These are phyloP conservation scores for Drosophila pseudotakahashii DNA, from an alignment of 2,888 invertebrate genomes.

Conservation along the genomic window DNA sequence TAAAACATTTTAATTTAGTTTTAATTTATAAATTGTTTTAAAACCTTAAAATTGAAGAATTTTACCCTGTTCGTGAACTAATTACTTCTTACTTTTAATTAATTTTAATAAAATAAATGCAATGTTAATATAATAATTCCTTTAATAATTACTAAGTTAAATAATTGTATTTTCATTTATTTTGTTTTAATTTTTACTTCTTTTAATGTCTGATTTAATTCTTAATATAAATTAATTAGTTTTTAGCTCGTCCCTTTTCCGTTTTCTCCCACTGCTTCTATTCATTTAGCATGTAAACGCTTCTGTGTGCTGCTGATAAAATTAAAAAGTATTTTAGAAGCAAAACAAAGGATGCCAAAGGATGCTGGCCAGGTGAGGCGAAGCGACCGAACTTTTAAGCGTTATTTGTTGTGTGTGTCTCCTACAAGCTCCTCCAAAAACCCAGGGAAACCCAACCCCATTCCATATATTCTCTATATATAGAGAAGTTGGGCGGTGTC, in stretches of 20 bases:
- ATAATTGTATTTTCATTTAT: too few species aligned
- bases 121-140: too few species aligned
- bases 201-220: background rate
- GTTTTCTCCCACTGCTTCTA: slow-evolving; percentile 58
- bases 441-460: slow-evolving; percentile 4
- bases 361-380: slow-evolving; percentile 33
- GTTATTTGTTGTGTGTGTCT: slow-evolving; percentile 45
- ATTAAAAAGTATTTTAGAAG: slow-evolving; percentile 76
- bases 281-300: slow-evolving; percentile 67
- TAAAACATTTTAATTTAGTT: too few species aligned
- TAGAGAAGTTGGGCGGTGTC: slow-evolving; percentile 11
- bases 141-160: too few species aligned
- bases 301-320: slow-evolving; percentile 68
- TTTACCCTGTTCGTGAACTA: too few species aligned
- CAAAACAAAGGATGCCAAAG: slow-evolving; percentile 46
- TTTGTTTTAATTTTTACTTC: too few species aligned
- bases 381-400: slow-evolving; percentile 49
- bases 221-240: slow-evolving; percentile 2
- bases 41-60: too few species aligned
- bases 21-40: too few species aligned
- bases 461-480: background rate
- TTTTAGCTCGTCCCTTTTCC: background rate
- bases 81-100: too few species aligned
- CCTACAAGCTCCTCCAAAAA: slow-evolving; percentile 8
- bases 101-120: too few species aligned